A percentile compares a stretch with the other conserved stretches of the same genome.
These are phyloP conservation scores for Toxotes chatareus DNA, from an alignment of 2,113 vertebrate genomes.

Conservation along the genomic window DNA sequence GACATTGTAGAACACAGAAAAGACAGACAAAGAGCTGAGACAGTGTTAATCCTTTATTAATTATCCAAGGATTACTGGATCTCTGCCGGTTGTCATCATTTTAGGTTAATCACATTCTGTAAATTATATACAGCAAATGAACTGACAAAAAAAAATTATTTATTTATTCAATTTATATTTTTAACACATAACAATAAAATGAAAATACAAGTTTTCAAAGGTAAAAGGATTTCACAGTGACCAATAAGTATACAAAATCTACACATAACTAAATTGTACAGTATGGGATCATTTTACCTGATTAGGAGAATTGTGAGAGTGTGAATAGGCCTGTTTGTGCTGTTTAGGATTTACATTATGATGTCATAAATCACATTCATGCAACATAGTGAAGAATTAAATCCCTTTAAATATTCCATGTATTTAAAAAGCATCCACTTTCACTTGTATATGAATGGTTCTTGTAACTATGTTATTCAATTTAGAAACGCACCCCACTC, in stretches of 20 bases:
- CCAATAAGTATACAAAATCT: conserved; percentile 8
- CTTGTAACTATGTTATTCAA: neutral
- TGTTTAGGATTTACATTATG: neutral
- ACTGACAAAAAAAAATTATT: conserved; percentile 10
- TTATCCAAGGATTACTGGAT: neutral
- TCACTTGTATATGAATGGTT: neutral
- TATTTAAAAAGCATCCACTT: conserved; percentile 3
- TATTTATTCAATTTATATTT: neutral
- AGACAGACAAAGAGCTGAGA: neutral
- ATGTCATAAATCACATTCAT: conserved; percentile 9
- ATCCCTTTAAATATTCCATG: neutral
- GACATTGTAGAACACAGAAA: neutral
- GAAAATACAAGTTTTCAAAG: neutral
- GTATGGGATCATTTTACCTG: neutral
- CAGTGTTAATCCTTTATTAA: conserved; percentile 38
- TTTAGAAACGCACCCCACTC: neutral
- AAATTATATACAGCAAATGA: conserved; percentile 13
- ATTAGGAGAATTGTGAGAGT: neutral
- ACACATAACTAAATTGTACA: conserved; percentile 7
- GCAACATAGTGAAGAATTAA: neutral
- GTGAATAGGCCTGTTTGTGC: conserved; percentile 10
- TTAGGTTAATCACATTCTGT: neutral
- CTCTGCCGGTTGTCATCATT: neutral
- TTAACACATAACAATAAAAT: neutral
- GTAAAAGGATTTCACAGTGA: neutral